These are phyloP conservation scores for Dysidea cf. avara DNA, from an alignment of 37 sponge, comb jelly and placozoan genomes.

Conservation along the genomic window DNA sequence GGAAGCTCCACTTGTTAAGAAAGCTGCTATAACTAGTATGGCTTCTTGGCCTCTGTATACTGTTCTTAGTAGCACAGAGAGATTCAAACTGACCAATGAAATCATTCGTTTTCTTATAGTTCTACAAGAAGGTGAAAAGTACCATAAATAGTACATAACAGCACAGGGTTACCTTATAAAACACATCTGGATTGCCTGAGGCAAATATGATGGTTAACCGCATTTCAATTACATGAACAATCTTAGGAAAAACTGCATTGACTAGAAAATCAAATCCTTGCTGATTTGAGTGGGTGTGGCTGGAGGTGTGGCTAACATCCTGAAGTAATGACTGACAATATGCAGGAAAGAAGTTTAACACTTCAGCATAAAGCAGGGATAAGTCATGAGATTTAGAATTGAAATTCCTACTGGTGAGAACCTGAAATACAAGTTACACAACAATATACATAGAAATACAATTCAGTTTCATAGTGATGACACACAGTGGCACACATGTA, in stretches of 20 bases:
- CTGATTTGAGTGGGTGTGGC: slow-evolving; percentile 2
- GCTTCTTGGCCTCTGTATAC: slow-evolving; percentile 52
- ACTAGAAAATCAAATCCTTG: slow-evolving; percentile 90
- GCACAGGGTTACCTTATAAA: slow-evolving; percentile 59
- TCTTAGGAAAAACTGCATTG: slow-evolving; percentile 85
- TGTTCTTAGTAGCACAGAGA: slow-evolving; percentile 37
- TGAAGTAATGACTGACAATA: slow-evolving; percentile 61
- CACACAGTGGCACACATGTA: too few relatives aligned
- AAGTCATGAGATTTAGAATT: slow-evolving; percentile 58
- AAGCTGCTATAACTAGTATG: slow-evolving; percentile 58
- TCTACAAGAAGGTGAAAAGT: slow-evolving; percentile 52
- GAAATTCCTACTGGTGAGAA: slow-evolving; percentile 38
- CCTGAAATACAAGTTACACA: too few relatives aligned
- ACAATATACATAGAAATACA: too few relatives aligned
- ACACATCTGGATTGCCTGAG: slow-evolving; percentile 86
- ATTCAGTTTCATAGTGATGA: too few relatives aligned
- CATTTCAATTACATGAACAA: slow-evolving; percentile 61
- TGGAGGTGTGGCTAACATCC: slow-evolving; percentile 17
- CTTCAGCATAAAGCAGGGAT: slow-evolving; percentile 57
- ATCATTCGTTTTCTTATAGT: slow-evolving; percentile 65
- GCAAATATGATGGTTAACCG: slow-evolving; percentile 75
- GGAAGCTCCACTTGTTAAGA: slow-evolving; percentile 95
- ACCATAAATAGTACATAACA: slow-evolving; percentile 15
- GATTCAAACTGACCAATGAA: slow-evolving; percentile 77
- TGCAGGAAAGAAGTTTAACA: slow-evolving; percentile 64